Evolutionary conservation across 2,888 invertebrate species (phyloP).

Genomic region (Eupithecia exiguata): DNA sequence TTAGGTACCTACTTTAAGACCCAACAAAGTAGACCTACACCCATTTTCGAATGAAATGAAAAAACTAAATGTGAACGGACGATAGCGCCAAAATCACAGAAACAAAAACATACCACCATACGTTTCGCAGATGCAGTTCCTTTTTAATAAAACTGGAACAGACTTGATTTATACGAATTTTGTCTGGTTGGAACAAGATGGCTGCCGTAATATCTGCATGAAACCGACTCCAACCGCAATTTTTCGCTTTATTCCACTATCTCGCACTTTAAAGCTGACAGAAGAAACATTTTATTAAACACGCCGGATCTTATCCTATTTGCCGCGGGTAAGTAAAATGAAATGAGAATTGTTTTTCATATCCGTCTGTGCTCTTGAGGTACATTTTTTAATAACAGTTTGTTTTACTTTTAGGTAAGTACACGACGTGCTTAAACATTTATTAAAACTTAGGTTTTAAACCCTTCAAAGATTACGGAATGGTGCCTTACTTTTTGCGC

Average conservation of each 20-base stretch:
- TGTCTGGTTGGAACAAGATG: conserved; percentile 70
- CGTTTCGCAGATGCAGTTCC: conserved; percentile 52
- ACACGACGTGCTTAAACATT: background rate
- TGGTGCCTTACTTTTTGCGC: no score
- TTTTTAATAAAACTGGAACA: conserved; percentile 69
- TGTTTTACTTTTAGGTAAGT: background rate
- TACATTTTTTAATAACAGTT: conserved; percentile 1
- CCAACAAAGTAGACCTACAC: background rate
- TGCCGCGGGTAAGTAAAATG: conserved; percentile 38
- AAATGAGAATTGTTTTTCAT: conserved; percentile 34
- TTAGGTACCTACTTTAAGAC: background rate
- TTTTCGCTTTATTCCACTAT: conserved; percentile 63
- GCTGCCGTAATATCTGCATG: conserved; percentile 70
- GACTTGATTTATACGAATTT: conserved; percentile 72
- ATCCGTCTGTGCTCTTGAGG: conserved; percentile 15
- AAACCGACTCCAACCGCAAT: conserved; percentile 61
- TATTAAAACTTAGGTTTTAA: background rate
- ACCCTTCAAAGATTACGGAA: background rate
- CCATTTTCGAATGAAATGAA: background rate
- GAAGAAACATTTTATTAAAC: conserved; percentile 60
- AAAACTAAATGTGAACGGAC: conserved; percentile 17
- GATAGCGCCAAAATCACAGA: conserved; percentile 16
- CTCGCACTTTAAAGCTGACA: conserved; percentile 57
- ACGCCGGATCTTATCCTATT: conserved; percentile 38
- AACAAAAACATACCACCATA: conserved; percentile 37